Base-by-base conservation (phyloP, 2,888 invertebrate genomes). In the Bombylius major region DNA sequence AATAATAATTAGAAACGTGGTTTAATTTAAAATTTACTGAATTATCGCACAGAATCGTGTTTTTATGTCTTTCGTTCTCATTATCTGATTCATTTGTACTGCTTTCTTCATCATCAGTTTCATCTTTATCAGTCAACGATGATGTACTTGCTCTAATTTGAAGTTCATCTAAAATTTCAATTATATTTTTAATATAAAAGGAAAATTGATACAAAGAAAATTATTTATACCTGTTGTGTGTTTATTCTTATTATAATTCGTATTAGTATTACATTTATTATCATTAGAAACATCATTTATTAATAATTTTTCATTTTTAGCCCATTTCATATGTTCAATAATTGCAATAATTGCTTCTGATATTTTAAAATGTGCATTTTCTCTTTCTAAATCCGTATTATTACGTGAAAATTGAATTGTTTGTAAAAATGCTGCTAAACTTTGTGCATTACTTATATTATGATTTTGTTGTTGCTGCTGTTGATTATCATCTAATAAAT, bases 291-390 rank as follows among this genome's bases (percentile, higher is more conserved):
- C 8, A 42, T 3, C 11, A 11, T 42, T 4, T 42, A 4, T 7
- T 11, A 42, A 42, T 42, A 11, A 11, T 42, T 42, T 42, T 42
- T 42, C 39, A 42, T 11, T 42, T 11, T 42, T 42, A 11, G 39
- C 8, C 67, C 82, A 84, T 67, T 83, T 82, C 9, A 84, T 78
- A 66, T 84, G 82, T 67, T 89, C 89, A 61, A 89, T 86, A 13
- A 87, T 89, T 9, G 87, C 82, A 60, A 90, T 90, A 67, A 90
- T 81, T 0, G 88, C 88, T 72, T 91, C 90, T 4, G 86, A 87
- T 59, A 90, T 83, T 65, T 82, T 84, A 70, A 91, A 90, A 74
- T 91, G 90, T 1, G 89, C 89, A 74, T 90, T 90, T 74, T 91
- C 90, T 66, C 89, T 75, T 65, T 89, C 89, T 57, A 89, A 73